Evolutionary conservation across 2,113 vertebrate genomes (phyloP), one percentile per base, ranked within the genome.

Genomic region (Thomomys bottae): DNA sequence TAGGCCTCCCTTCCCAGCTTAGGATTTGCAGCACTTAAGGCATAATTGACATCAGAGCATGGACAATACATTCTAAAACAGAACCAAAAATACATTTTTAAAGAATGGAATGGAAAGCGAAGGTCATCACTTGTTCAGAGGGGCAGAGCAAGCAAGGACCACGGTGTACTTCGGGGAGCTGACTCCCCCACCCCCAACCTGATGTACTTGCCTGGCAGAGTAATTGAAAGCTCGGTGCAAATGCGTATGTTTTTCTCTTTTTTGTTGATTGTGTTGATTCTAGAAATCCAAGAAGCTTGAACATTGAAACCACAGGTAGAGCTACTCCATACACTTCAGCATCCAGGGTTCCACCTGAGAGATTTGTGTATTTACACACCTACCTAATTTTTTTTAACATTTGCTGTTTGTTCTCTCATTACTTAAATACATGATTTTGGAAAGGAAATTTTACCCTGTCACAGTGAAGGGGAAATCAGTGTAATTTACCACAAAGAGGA

Each of bases 61-160:
- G 95, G 95, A 95, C 94, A 95, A 61, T 70, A 78, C 45, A 12
- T 75, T 94, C 96, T 95, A 34, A 94, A 93, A 92, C 15, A 64
- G 88, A 94, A 93, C 0, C 8, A 63, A 85, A 91, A 83, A 76
- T 49, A 84, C 18, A 6, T 63, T 94, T 94, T 54, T 17, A 54
- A 94, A 26, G 94, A 96, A 83, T 57, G 77, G 88, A 92, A 86
- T 54, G 73, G 94, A 94, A 95, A 87, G 70, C 63, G 28, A 91
- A 89, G 57, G 57, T 34, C 45, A 24, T 89, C 54, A 1, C 67
- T 8, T 71, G 18, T 2, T 54, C 28, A 10, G 79, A 84, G 82
- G 84, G 91, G 70, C 24, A 49, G 78, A 86, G 23, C 9, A 6
- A 17, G 42, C 36, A 30, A 24, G 54, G 36, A 73, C 72, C 64